Evolutionary conservation across 2,113 vertebrate genomes (phyloP).

Genomic region (Apeltes quadracus): DNA sequence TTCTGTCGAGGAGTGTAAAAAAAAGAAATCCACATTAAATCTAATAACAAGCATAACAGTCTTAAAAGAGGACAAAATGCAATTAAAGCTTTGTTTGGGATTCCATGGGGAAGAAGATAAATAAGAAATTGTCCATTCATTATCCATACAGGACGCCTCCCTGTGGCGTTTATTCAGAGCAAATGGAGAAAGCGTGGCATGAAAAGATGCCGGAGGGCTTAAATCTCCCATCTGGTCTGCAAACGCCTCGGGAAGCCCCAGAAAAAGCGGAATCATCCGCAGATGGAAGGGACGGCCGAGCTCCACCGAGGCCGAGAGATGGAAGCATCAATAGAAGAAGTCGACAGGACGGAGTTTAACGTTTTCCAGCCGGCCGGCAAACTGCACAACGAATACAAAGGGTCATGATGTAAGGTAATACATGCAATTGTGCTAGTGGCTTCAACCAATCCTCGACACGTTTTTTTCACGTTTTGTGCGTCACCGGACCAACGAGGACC

Average conservation of each 20-base stretch:
- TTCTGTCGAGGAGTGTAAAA: not conserved
- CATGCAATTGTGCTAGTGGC: too few species aligned
- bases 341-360: not conserved
- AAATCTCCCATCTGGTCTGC: conserved; percentile 45
- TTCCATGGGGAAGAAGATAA: not conserved
- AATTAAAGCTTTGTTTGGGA: not conserved
- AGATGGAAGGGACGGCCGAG: not conserved
- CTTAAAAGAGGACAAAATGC: not conserved
- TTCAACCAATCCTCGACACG: too few species aligned
- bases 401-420: too few species aligned
- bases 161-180: conserved; percentile 29
- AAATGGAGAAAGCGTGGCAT: conserved; percentile 6
- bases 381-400: not conserved
- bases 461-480: too few species aligned
- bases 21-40: not conserved
- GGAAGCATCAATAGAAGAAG: not conserved
- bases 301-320: not conserved
- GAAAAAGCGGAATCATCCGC: conserved; percentile 24
- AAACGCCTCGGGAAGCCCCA: conserved; percentile 30
- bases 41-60: not conserved
- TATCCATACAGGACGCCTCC: conserved; percentile 28
- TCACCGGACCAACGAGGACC: too few species aligned
- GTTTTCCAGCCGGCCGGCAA: not conserved
- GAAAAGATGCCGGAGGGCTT: conserved; percentile 44
- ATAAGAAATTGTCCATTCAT: not conserved